phyloP scores from a whole-genome alignment of 1,140 invertebrate species.

The Epicauta chinensis region DNA sequence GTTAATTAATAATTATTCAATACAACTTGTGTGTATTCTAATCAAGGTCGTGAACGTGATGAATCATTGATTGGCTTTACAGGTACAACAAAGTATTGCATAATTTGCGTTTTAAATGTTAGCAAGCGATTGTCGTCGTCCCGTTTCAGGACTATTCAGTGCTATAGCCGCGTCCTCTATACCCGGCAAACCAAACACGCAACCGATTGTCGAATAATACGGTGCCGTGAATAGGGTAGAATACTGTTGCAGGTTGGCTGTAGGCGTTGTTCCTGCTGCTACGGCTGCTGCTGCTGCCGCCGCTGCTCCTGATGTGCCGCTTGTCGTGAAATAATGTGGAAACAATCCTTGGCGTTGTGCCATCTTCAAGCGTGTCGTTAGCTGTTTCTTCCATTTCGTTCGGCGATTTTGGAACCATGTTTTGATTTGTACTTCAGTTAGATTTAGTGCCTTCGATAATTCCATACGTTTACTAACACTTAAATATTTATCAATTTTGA shows the following conservation, averaged over 20 bases:
- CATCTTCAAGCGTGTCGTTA: conserved; percentile 81
- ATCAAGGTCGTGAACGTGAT: no score
- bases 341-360: conserved; percentile 78
- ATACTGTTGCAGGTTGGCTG: conserved; percentile 51
- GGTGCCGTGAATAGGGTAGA: conserved; percentile 47
- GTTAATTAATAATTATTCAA: no score
- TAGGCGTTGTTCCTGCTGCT: conserved; percentile 28
- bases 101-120: neutral
- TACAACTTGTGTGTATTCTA: no score
- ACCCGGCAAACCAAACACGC: conserved; percentile 48
- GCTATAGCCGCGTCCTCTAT: conserved; percentile 24
- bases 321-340: conserved; percentile 57
- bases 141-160: neutral
- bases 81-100: no score
- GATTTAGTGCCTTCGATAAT: conserved; percentile 75
- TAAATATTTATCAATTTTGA: conserved; percentile 91
- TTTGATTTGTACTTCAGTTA: conserved; percentile 96
- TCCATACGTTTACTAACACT: conserved; percentile 94
- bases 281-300: no score
- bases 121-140: neutral
- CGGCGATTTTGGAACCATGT: conserved; percentile 92
- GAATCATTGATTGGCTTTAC: no score
- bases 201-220: conserved; percentile 49
- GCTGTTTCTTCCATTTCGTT: conserved; percentile 95
- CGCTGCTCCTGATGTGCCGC: conserved; percentile 23